Base-by-base conservation (phyloP, 2,113 vertebrate species). In the Thamnaconus septentrionalis region DNA sequence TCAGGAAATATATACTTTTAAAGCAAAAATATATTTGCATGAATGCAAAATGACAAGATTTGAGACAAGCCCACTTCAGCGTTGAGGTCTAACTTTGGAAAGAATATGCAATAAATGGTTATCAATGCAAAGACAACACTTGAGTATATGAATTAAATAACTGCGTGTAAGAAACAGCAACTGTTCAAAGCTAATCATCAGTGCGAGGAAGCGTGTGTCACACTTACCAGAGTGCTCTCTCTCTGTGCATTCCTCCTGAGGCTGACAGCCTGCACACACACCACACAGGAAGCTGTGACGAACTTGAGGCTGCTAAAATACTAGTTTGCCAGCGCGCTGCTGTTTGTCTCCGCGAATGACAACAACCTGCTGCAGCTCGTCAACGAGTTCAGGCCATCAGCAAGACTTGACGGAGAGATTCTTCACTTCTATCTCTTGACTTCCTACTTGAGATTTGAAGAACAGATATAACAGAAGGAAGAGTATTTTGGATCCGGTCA, bases 271-370 rank as follows among this genome's bases (percentile, higher is more conserved):
- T 71, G 55, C 61, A 71, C 53, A 83, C 48, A 50, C 48, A 31
- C 77, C 79, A 75, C 84, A 92, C 91, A 92, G 92, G 91, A 93
- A 92, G 74, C 66, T 80, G 79, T 87, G 86, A 88, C 81, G 67
- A 77, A 47, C 52, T 48, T 31, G 3, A 51, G 65, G 70, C 74
- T 82, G 76, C n/a, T 64, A 75, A 73, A 87, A 64, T 18, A 47
- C 53, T 75, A 51, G 49, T 76, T 72, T 64, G 56, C 42, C 55
- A 66, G 56, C 53, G 66, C 64, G 72, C 70, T 80, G 83, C 60
- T 77, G 48, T 57, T 83, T 31, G 18, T 31, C 18, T 85, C 77
- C 76, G 66, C 56, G 44, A 72, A 78, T 73, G 86, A 78, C 62
- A 80, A 76, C 75, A 67, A 87, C 80, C 77, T 69, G 67, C 45